phyloP scores from a whole-genome alignment of 2,888 invertebrate species.

The Fragum whitleyi region DNA sequence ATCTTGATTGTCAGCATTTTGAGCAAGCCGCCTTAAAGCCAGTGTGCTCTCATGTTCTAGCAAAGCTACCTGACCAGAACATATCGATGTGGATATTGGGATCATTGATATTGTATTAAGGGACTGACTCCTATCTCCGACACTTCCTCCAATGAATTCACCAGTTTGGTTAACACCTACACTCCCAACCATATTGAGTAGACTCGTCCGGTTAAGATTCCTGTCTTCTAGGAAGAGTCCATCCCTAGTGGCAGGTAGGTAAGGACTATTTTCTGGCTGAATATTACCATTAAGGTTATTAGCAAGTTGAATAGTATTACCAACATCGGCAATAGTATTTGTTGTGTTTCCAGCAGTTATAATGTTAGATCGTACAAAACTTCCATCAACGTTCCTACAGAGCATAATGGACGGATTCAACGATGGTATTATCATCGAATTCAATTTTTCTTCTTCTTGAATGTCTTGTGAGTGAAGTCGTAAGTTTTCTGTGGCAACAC shows the following conservation, averaged over 20 bases:
- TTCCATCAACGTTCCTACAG: not conserved
- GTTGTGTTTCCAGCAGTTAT: not conserved
- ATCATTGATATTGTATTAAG: not conserved
- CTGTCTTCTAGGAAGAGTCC: not conserved
- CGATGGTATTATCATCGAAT: constrained; percentile 28
- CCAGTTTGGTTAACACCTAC: not conserved
- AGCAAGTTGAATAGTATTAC: not conserved
- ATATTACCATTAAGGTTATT: not conserved
- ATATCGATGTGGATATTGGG: not conserved
- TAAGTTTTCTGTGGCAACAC: constrained; percentile 58
- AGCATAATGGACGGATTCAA: constrained; percentile 41
- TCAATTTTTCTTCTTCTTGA: constrained; percentile 38
- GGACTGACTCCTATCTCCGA: not conserved
- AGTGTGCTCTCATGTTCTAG: constrained; percentile 13
- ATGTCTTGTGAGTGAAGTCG: constrained; percentile 55
- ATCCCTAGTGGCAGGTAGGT: not conserved
- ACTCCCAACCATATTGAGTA: not conserved
- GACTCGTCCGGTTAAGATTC: not conserved
- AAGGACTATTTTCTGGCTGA: not conserved
- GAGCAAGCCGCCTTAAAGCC: constrained; percentile 5
- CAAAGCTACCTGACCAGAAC: not conserved
- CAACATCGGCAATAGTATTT: not conserved
- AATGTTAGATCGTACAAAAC: not conserved
- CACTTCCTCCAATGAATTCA: not conserved
- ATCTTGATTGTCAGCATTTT: not conserved